A percentile compares a stretch with the other conserved stretches of the same genome.
phyloP scores from a whole-genome alignment of 1,140 invertebrate species.

The Euura saliciscinereae region DNA sequence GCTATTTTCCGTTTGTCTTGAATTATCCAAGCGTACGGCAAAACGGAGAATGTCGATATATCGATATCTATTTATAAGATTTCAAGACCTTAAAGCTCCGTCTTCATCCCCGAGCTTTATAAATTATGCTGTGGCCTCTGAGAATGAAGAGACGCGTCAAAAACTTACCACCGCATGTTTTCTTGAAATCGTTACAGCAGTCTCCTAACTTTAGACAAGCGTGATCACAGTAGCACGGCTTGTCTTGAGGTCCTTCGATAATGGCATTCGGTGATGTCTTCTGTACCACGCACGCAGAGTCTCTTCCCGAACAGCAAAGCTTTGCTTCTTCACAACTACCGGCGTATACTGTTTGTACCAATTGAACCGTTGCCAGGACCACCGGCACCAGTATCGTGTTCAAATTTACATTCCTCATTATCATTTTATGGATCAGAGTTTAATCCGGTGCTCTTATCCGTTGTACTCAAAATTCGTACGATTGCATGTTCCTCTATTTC shows the following conservation, averaged over 20 bases:
- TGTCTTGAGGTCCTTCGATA: conserved; percentile 79
- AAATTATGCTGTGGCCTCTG: background rate
- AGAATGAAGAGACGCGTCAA: background rate
- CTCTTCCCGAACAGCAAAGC: conserved; percentile 79
- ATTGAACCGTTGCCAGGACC: background rate
- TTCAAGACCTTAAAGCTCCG: background rate
- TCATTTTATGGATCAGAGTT: background rate
- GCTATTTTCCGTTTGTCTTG: too few species aligned
- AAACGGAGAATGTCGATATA: background rate
- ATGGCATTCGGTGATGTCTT: conserved; percentile 82
- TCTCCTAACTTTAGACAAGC: conserved; percentile 86
- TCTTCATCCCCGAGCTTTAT: background rate
- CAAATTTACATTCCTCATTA: background rate
- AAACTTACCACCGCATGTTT: conserved; percentile 81
- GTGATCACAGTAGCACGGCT: conserved; percentile 89
- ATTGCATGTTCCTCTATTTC: too few species aligned
- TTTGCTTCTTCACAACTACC: conserved; percentile 77
- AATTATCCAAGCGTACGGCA: too few species aligned
- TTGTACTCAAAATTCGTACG: too few species aligned
- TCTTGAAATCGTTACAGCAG: conserved; percentile 84
- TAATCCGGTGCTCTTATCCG: background rate
- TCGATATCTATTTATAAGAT: conserved; percentile 1
- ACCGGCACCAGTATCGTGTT: conserved; percentile 1
- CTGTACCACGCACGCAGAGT: conserved; percentile 86
- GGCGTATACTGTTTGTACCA: conserved; percentile 26